phyloP scores from a whole-genome alignment of 92 coral and sea anemone genomes.

The Nematostella vectensis region DNA sequence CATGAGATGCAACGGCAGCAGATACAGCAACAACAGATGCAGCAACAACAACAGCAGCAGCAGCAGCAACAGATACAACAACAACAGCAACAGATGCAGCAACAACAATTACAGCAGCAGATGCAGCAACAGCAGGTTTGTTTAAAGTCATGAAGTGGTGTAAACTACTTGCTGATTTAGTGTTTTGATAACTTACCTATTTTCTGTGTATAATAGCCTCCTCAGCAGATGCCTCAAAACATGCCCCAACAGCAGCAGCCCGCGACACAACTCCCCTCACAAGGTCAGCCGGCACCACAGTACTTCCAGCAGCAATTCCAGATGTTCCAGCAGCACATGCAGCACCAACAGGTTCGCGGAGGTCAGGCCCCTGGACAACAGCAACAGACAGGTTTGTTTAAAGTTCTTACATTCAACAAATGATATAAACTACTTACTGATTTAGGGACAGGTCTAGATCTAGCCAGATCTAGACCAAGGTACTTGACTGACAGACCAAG shows the following conservation, averaged over 20 bases:
- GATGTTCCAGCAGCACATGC: constrained; percentile 22
- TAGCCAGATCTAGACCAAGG: too few relatives aligned
- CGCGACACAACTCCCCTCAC: background rate
- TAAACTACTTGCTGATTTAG: too few relatives aligned
- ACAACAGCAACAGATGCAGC: background rate
- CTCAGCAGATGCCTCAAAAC: background rate
- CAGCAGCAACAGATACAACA: constrained; percentile 9
- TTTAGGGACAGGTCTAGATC: too few relatives aligned
- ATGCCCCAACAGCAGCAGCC: constrained; percentile 7
- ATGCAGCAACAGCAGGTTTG: background rate
- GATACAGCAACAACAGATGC: constrained; percentile 34
- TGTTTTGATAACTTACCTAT: too few relatives aligned
- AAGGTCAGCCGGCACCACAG: constrained; percentile 1
- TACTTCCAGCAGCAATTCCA: constrained; percentile 26
- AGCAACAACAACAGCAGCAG: constrained; percentile 25
- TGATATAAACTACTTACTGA: background rate
- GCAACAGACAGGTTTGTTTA: background rate
- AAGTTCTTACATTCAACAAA: background rate
- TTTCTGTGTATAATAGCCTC: too few relatives aligned
- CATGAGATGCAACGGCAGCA: constrained; percentile 18
- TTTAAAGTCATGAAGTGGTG: too few relatives aligned
- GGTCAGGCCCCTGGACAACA: background rate
- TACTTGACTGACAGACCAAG: too few relatives aligned
- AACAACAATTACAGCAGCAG: background rate
- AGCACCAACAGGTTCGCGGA: background rate